Conservation (phyloP, 2,113 vertebrate genomes). For the Aplodontia rufa region DNA sequence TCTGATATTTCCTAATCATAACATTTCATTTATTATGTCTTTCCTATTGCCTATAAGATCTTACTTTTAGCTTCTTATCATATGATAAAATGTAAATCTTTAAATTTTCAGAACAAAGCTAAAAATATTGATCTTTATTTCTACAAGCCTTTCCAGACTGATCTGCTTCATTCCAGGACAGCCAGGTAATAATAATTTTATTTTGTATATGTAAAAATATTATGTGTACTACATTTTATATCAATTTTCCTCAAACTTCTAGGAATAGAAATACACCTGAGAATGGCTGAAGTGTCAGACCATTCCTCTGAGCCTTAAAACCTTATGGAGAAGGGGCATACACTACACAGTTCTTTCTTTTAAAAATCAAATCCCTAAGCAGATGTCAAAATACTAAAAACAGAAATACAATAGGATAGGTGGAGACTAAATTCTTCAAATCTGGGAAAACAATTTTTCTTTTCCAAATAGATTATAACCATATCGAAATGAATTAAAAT, state of each 20-base stretch:
- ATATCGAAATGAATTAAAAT: conserved; percentile 26
- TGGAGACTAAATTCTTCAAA: conserved; percentile 35
- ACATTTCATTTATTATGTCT: conserved; percentile 19
- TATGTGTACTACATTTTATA: background rate
- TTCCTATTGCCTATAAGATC: background rate
- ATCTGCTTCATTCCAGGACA: conserved; percentile 5
- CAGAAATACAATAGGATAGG: background rate
- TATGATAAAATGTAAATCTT: conserved; percentile 33
- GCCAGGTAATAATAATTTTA: conserved; percentile 19
- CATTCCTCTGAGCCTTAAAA: background rate
- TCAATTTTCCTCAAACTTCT: conserved; percentile 25
- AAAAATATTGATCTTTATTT: no score
- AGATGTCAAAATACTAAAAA: conserved; percentile 20
- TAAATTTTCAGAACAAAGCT: conserved; percentile 15
- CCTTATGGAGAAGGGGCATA: background rate
- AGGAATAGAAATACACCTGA: conserved; percentile 1
- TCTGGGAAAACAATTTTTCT: conserved; percentile 44
- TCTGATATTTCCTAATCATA: conserved; percentile 20
- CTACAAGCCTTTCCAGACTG: conserved; percentile 38
- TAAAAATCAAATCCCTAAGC: conserved; percentile 49
- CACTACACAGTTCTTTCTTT: background rate
- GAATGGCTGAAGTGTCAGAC: background rate
- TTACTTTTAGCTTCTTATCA: background rate
- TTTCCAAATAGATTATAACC: conserved; percentile 25
- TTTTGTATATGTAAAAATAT: conserved; percentile 1